Base-by-base conservation (phyloP, 2,113 vertebrate genomes). In the Larimichthys crocea region DNA sequence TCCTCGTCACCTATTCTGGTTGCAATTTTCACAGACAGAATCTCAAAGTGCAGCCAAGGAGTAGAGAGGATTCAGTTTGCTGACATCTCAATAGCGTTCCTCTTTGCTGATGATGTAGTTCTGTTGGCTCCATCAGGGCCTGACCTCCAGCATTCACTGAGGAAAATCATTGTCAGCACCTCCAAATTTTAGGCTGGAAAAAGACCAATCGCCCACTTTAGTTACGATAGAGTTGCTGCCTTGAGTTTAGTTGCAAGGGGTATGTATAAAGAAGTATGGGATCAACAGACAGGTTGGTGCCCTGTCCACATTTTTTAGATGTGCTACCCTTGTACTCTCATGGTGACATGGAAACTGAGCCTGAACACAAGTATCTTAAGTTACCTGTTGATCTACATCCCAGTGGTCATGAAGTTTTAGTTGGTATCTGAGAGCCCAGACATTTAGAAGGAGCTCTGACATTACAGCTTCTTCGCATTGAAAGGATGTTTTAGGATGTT, bases 61-160 rank as follows among this genome's bases (percentile, higher is more conserved):
- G 64, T 20, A 40, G 26, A 85, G 10, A 44, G 11, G 24, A 29
- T 72, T 44, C 10, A 40, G 48, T 76, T 71, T 62, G 24, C 52
- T 59, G 17, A 65, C 40, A 42, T 42, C 53, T 17, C 10, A 22
- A 22, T 63, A 19, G 8, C 11, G 15, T 62, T 10, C 6, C 42
- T 56, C 5, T 68, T 56, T 31, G 22, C 64, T 59, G 46, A 50
- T 57, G 50, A 74, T 50, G 26, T 49, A 49, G 11, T 40, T 12
- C n/a, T 79, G 48, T 62, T 68, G 22, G 65, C 59, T 64, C 35
- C 63, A 60, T 60, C 63, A 15, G 62, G 66, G 14, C 79, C 31
- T 74, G 24, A 61, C 53, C 60, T 15, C 1, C 31, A 19, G 29
- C 5, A 9, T 40, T 22, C 55, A 53, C 8, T 42, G 11, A 10